Base-by-base conservation (phyloP, 2,888 invertebrate genomes). In the Bombylius discolor region DNA sequence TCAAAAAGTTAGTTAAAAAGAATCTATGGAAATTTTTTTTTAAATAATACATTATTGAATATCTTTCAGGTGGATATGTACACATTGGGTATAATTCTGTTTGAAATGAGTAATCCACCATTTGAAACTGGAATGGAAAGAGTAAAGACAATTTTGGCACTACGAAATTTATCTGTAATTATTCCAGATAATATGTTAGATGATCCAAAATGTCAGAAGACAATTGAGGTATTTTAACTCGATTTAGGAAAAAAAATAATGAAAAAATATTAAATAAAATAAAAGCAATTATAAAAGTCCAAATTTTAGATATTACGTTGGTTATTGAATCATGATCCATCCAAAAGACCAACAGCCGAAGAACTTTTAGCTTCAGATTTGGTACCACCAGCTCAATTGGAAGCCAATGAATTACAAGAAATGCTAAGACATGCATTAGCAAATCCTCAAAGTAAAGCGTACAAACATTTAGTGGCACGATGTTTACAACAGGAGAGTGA, bases 41-140 rank as follows among this genome's bases (percentile, higher is more conserved):
- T 34, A 56, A 14, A 52, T 34, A 39, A 13, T 39, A 44, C 8
- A 12, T 6, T 32, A 23, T 23, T 23, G 23, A 23, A 23, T 23
- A 23, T 23, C 23, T 48, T 42, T 23, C 14, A 59, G 59, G 59
- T 60, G 9, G 90, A 91, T 68, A 84, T 90, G 62, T 91, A 89
- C 70, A 87, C 87, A 3, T 70, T 91, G 51, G 96, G 96, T 5
- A 87, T 97, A 46, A 96, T 97, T 61, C 81, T 96, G 62, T 96
- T 94, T 66, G 94, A 94, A 77, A 98, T 99, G 96, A 90, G 89
- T 65, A 89, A 90, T 68, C 84, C 82, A 14, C 87, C 92, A 0
- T 77, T 94, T 49, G 76, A 77, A 1, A 97, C 96, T 0, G 85
- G 83, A 45, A 96, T 95, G 90, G 98, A 98, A 72, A 77, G 97